Evolutionary conservation across 2,113 vertebrate genomes (phyloP).

Genomic region (Bubo scandiacus): DNA sequence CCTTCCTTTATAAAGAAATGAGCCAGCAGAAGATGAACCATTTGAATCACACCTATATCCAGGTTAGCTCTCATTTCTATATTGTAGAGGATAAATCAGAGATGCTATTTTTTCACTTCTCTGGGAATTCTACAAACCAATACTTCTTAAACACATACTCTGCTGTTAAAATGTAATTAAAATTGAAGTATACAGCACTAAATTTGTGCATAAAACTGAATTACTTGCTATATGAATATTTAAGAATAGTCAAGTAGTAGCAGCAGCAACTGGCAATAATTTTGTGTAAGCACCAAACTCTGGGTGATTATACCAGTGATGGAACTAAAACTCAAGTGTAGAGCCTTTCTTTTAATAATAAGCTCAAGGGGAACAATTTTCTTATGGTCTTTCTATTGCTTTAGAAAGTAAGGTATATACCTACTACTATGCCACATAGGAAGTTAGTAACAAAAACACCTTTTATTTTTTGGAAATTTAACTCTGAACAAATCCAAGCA

Average conservation of each 20-base stretch:
- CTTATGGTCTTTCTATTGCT: neutral
- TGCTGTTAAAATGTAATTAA: neutral
- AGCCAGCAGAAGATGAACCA: neutral
- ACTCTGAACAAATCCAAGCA: neutral
- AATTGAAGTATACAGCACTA: neutral
- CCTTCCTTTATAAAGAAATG: neutral
- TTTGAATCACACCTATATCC: neutral
- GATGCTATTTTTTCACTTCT: neutral
- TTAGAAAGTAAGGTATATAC: neutral
- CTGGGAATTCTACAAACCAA: neutral
- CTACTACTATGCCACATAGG: neutral
- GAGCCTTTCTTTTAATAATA: neutral
- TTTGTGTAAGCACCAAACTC: neutral
- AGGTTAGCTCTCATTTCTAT: neutral
- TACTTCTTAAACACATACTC: neutral
- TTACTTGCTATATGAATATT: neutral
- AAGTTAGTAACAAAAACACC: neutral
- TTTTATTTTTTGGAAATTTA: neutral
- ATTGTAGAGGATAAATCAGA: neutral
- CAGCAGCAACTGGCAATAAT: neutral
- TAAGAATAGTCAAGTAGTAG: neutral
- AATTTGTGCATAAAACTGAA: neutral
- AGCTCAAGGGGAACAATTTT: neutral
- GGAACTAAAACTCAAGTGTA: neutral
- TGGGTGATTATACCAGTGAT: neutral